Base-by-base conservation (phyloP, 2,888 invertebrate species). In the Meandrusa payeni region DNA sequence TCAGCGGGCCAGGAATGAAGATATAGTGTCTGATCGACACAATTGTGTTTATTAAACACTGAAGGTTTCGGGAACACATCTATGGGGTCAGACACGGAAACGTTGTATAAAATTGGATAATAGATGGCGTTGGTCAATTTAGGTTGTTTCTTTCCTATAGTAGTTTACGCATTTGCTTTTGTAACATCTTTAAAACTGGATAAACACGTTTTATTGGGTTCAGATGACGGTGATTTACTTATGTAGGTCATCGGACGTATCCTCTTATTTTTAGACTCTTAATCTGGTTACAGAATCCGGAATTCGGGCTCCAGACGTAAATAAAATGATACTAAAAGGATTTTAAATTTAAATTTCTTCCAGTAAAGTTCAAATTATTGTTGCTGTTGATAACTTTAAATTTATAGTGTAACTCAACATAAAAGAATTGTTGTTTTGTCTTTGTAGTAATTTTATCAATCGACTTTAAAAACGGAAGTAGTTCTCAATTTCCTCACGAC, bases 41-140 rank as follows among this genome's bases (percentile, higher is more conserved):
- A 45, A 47, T 39, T 39, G 36, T 28, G 24, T 47, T 39, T 38
- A 44, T 44, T 44, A 28, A n/a, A 20, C 34, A 34, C 19, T 42
- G 39, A 41, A 47, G 12, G 27, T 33, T 38, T 38, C 10, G 10
- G 15, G 43, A 29, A 24, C 33, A 28, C 27, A 10, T n/a, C 17
- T 24, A 41, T 41, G 33, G 28, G 46, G 46, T 47, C 32, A 46
- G 13, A 17, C 36, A 37, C 26, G 43, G 13, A 32, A 37, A 7
- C 10, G 19, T 20, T 37, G 7, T 10, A 5, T 20, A 11, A 36
- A 9, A 38, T 38, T 27, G 20, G 11, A 43, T 37, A 36, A 36
- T 17, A 29, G 41, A 32, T 11, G 17, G 20, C 36, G 10, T 17
- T 28, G 13, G 6, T 9, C n/a, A 5, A 17, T 17, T 3, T 17